Evolutionary conservation across 1,140 invertebrate species (phyloP), one percentile per base, ranked within the genome.

Genomic region (Zaprionus africanus): DNA sequence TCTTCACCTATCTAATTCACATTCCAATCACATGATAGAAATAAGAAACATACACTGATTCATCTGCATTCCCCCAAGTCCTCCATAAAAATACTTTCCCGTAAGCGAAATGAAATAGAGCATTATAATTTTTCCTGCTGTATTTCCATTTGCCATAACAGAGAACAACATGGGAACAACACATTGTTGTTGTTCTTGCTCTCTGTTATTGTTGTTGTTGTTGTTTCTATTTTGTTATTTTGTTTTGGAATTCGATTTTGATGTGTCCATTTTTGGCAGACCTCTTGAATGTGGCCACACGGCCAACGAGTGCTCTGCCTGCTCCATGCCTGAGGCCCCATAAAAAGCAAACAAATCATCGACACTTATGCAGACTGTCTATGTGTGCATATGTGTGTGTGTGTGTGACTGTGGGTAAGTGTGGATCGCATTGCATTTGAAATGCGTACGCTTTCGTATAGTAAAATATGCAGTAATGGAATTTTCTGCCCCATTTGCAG

Each of bases 401-500:
- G 19, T 13, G 22, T 2, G 51, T 53, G 58, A 57, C 26, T 43
- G 28, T 28, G 24, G 24, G 26, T 15, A 5, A 4, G 15, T 36
- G 15, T 67, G 22, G 36, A 60, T 73, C 63, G 63, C 56, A 74
- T 69, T 74, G 71, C 65, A 74, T 74, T 74, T 69, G 65, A 74
- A 68, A 68, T 73, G 43, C 46, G 46, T 51, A 36, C 34, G 54
- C 24, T 19, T 41, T 63, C 36, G 69, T 67, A 67, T 73, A 67
- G 41, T 46, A 46, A 73, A 74, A 74, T 74, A 74, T 74, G 71
- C 71, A 46, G 41, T 56, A 68, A 56, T 67, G 64, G 64, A 74
- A 74, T 74, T 74, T 74, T 54, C 38, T 68, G 71, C 57, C 65
- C 58, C 71, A 74, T 74, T 74, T 74, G 65, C 65, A 61, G 57